These are phyloP conservation scores for Ochlodes sylvanus DNA, from an alignment of 2,888 invertebrate species.

Conservation along the genomic window DNA sequence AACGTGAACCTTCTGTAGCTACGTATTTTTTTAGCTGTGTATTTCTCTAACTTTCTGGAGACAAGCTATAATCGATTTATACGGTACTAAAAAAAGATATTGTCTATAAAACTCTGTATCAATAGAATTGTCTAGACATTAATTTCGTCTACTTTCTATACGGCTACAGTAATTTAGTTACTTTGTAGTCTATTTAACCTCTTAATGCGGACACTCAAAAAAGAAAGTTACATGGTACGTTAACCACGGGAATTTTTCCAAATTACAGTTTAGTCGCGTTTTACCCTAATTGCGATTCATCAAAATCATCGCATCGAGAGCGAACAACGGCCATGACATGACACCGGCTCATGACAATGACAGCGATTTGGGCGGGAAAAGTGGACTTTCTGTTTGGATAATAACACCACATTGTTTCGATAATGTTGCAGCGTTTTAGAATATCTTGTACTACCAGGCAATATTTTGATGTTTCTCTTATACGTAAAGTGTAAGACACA, in stretches of 20 bases:
- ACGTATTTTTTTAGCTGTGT: background rate
- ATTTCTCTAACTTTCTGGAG: background rate
- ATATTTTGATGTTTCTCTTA: too few species aligned
- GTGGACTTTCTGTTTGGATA: conserved; percentile 33
- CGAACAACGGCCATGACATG: conserved; percentile 59
- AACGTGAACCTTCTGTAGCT: too few species aligned
- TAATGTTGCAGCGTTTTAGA: conserved; percentile 7
- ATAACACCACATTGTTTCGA: conserved; percentile 14
- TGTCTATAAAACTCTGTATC: background rate
- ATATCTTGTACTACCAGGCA: background rate
- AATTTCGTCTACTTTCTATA: conserved; percentile 46
- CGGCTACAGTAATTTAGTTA: conserved; percentile 50
- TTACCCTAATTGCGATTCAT: conserved; percentile 79
- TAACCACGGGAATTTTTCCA: conserved; percentile 75
- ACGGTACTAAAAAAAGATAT: conserved; percentile 2
- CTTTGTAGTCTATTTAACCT: conserved; percentile 79
- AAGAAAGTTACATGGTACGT: conserved; percentile 78
- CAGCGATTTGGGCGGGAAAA: conserved; percentile 62
- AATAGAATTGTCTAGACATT: conserved; percentile 17
- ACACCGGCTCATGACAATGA: conserved; percentile 65
- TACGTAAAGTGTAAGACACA: too few species aligned
- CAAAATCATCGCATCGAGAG: conserved; percentile 65
- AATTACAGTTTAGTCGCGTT: conserved; percentile 77
- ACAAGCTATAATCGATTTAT: background rate
- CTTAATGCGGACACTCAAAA: conserved; percentile 59